Evolutionary conservation across 2,888 invertebrate species (phyloP), one percentile per base, ranked within the genome.

Genomic region (Thecocarcelia acutangulata): DNA sequence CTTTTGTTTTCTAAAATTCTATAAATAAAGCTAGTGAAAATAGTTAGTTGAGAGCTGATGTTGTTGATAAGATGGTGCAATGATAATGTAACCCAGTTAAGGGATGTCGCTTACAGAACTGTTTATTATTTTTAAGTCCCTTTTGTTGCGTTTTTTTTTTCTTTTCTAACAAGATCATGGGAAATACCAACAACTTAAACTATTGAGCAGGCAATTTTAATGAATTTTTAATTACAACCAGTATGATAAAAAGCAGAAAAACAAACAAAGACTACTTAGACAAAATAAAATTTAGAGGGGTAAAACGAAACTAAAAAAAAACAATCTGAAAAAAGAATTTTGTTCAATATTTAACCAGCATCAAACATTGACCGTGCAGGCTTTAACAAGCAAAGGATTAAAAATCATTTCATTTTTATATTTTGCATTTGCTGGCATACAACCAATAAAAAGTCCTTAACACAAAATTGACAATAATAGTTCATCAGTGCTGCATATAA

Each of bases 341-440:
- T 17, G 13, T 19, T 1, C 24, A 13, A 8, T 48, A 56, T 28
- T 17, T 11, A 24, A 17, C 11, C 58, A 21, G 48, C 58, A 58
- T 72, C 70, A 66, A 61, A 78, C 52, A 58, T 40, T 72, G 66
- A 54, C 37, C 81, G 76, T 81, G 81, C 81, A 73, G 13, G 19
- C 66, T 42, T 42, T 50, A 68, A 68, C 73, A 77, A 68, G 61
- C 72, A 76, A 77, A 33, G 81, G 76, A 81, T 81, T 81, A 76
- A 81, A 76, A 44, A 52, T 46, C 13, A n/a, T 63, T 44, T 28
- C 11, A n/a, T 40, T 64, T 50, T 70, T 46, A 3, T 28, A 19
- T 54, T 50, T 70, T 54, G 13, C 54, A 17, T 52, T 64, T 37
- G 4, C 13, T 40, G 24, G 24, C 12, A 1, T 15, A 37, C 3